Conservation (phyloP, 2,113 vertebrate species). For the Maccullochella peelii region DNA sequence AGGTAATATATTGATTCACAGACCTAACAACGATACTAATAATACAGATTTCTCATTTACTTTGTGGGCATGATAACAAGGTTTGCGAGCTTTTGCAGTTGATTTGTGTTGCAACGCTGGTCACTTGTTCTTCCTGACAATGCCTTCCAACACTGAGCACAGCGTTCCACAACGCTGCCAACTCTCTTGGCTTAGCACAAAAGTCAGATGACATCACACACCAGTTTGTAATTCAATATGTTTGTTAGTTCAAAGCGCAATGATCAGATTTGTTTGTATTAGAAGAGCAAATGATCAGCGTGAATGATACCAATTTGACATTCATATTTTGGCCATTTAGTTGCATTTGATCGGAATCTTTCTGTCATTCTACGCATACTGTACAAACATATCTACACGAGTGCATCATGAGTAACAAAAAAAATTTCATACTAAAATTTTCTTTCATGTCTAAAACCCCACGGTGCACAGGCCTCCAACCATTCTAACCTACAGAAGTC, state of each 20-base stretch:
- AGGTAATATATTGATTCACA: neutral
- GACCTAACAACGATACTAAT: neutral
- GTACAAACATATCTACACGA: neutral
- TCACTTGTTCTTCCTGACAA: constrained; percentile 14
- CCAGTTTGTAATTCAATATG: constrained; percentile 19
- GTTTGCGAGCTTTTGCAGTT: neutral
- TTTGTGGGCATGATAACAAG: constrained; percentile 33
- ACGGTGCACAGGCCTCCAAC: neutral
- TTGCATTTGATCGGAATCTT: neutral
- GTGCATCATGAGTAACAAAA: neutral
- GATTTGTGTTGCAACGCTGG: neutral
- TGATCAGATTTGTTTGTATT: neutral
- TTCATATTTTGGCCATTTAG: neutral
- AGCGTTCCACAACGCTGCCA: constrained; percentile 19
- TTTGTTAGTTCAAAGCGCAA: neutral
- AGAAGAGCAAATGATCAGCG: constrained; percentile 7
- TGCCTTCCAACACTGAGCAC: constrained; percentile 19
- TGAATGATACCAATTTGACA: neutral
- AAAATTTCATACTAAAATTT: neutral
- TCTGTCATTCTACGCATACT: neutral
- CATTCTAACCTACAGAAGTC: neutral
- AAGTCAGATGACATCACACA: constrained; percentile 32
- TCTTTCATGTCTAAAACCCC: neutral
- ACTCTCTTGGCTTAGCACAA: constrained; percentile 25
- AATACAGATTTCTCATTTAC: neutral